Conservation (phyloP, 2,113 vertebrate species). For the Speoplatyrhinus poulsoni region DNA sequence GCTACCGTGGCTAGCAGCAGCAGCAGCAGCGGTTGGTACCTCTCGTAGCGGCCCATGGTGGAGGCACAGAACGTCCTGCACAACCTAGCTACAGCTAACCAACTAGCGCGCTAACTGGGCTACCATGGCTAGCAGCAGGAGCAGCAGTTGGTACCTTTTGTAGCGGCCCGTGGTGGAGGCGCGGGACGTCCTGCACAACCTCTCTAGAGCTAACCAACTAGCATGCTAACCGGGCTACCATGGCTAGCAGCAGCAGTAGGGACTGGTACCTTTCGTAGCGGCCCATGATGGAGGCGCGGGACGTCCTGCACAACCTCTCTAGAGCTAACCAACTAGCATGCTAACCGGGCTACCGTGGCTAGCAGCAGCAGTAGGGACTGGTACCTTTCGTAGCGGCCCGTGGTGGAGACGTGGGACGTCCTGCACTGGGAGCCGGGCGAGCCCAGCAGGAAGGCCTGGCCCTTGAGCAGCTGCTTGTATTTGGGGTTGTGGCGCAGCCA, state of each 20-base stretch:
- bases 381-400: constrained; percentile 57
- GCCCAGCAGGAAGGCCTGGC: constrained; percentile 76
- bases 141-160: no score
- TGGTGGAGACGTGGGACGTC: constrained; percentile 79
- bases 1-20: background rate
- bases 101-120: no score
- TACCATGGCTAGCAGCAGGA: no score
- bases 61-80: constrained; percentile 82
- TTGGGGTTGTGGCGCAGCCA: constrained; percentile 95
- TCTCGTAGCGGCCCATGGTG: constrained; percentile 52
- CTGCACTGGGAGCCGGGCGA: constrained; percentile 85
- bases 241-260: no score
- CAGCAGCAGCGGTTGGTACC: constrained; percentile 29
- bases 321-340: no score
- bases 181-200: no score
- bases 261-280: no score
- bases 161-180: no score
- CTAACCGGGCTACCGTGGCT: background rate
- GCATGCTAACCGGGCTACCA: no score
- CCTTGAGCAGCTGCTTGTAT: constrained; percentile 88
- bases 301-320: constrained; percentile 84
- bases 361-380: background rate
- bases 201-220: no score
- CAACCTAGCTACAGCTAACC: no score
- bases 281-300: constrained; percentile 68